Base-by-base conservation (phyloP, 2,113 vertebrate species). In the Diadophis punctatus region DNA sequence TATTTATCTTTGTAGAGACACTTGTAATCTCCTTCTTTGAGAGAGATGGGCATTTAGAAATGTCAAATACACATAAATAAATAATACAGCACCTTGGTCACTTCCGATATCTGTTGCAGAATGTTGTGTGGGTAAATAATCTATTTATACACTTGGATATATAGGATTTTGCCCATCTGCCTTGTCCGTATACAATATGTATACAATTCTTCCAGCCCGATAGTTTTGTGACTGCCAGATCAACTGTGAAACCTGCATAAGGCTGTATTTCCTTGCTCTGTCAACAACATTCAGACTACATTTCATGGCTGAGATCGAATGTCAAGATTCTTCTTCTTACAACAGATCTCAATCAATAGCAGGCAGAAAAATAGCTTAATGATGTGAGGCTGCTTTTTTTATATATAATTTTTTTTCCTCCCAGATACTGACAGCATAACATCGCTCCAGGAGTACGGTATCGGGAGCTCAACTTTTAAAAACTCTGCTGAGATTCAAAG, bases 321-420 rank as follows among this genome's bases (percentile, higher is more conserved):
- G 95, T 96, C 95, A 96, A 97, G 95, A 95, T 94, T 94, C 56
- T 91, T 92, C 90, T 96, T 97, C 96, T 96, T 95, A 93, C 97
- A 97, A 96, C 16, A 93, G 80, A 95, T 93, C 90, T 90, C 93
- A 97, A 96, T 96, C 92, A 95, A 96, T 94, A 96, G 86, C 7
- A 10, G 80, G 55, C 91, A 95, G 95, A 95, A 91, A 92, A 95
- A 88, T 56, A 34, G 85, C 43, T 86, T 96, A 96, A 94, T 95
- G 96, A 96, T 46, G n/a, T 94, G 34, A 90, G 84, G 84, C 27
- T 91, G 87, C 93, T 94, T 96, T 87, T 94, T 95, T 91, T 87
- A 91, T 91, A 86, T 58, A 25, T 58, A 58, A 22, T 23, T 22
- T 1, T 14, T 12, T 27, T 10, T 4, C 3, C 25, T 90, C 46